A percentile compares a stretch with the other conserved stretches of the same genome.
Evolutionary conservation across 2,797 vertebrate species (phyloP).

Genomic region (Acipenser oxyrinchus): DNA sequence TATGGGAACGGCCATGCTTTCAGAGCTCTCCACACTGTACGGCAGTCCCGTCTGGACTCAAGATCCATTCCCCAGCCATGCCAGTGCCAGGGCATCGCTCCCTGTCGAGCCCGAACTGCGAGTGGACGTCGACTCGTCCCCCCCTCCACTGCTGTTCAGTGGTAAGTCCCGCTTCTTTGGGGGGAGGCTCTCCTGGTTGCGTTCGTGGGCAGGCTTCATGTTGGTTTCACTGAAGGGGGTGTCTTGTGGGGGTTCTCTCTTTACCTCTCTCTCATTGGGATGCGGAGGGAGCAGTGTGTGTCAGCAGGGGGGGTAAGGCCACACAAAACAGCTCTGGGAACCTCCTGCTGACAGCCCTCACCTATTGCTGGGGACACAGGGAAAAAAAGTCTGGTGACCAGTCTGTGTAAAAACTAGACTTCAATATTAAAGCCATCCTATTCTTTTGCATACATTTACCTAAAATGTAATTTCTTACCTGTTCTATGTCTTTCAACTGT

Average conservation of each 20-base stretch:
- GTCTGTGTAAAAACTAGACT: background rate
- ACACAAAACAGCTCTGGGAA: conserved; percentile 57
- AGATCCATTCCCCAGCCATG: conserved; percentile 70
- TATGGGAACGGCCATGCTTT: conserved; percentile 71
- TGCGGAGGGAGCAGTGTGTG: conserved; percentile 39
- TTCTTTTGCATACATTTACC: background rate
- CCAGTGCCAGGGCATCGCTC: conserved; percentile 57
- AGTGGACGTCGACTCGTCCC: conserved; percentile 49
- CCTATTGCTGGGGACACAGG: conserved; percentile 43
- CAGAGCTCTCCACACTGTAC: conserved; percentile 69
- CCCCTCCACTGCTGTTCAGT: conserved; percentile 55
- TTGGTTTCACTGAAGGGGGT: conserved; percentile 44
- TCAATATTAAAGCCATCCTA: background rate
- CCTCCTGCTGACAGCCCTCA: conserved; percentile 51
- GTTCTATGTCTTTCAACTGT: conserved; percentile 1
- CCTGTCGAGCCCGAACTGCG: conserved; percentile 52
- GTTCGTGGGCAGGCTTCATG: conserved; percentile 93
- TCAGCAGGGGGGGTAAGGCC: conserved; percentile 43
- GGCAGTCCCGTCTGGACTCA: conserved; percentile 63
- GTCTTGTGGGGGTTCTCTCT: conserved; percentile 11
- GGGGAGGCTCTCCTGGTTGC: conserved; percentile 95
- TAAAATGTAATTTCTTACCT: conserved; percentile 1
- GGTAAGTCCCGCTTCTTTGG: conserved; percentile 93
- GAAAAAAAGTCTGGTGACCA: background rate
- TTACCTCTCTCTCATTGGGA: conserved; percentile 40